phyloP scores from a whole-genome alignment of 2,797 vertebrate genomes.

The Moxostoma hubbsi region DNA sequence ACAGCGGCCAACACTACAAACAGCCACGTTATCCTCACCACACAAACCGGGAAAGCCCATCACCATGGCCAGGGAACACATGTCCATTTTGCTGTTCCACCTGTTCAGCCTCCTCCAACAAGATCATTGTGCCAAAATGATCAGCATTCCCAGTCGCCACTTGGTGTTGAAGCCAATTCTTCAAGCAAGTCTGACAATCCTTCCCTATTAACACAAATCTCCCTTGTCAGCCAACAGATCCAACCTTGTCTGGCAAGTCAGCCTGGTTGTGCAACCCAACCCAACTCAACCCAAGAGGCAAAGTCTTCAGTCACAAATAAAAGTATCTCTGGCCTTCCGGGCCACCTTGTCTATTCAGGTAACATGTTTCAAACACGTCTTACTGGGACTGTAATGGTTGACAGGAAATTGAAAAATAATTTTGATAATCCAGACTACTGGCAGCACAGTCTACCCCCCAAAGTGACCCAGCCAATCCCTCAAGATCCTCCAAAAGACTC shows the following conservation, averaged over 20 bases:
- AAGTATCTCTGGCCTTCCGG: constrained; percentile 74
- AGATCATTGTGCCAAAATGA: constrained; percentile 62
- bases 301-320: constrained; percentile 65
- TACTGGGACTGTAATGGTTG: constrained; percentile 70
- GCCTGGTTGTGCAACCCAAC: constrained; percentile 9
- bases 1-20: constrained; percentile 52
- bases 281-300: constrained; percentile 65
- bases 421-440: constrained; percentile 99
- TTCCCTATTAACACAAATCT: constrained; percentile 48
- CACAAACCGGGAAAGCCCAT: constrained; percentile 73
- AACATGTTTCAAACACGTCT: constrained; percentile 73
- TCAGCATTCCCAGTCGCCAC: constrained; percentile 67
- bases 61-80: constrained; percentile 66
- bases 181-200: constrained; percentile 65
- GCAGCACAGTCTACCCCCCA: constrained; percentile 96
- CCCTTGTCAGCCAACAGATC: constrained; percentile 61
- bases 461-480: constrained; percentile 70
- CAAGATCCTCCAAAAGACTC: constrained; percentile 87
- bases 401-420: constrained; percentile 92
- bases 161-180: constrained; percentile 73
- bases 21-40: constrained; percentile 63
- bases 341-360: constrained; percentile 65
- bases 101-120: constrained; percentile 62
- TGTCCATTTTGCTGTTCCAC: constrained; percentile 69
- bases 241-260: constrained; percentile 48